Evolutionary conservation across 2,888 invertebrate genomes (phyloP).

Genomic region (Rhagonycha lutea): DNA sequence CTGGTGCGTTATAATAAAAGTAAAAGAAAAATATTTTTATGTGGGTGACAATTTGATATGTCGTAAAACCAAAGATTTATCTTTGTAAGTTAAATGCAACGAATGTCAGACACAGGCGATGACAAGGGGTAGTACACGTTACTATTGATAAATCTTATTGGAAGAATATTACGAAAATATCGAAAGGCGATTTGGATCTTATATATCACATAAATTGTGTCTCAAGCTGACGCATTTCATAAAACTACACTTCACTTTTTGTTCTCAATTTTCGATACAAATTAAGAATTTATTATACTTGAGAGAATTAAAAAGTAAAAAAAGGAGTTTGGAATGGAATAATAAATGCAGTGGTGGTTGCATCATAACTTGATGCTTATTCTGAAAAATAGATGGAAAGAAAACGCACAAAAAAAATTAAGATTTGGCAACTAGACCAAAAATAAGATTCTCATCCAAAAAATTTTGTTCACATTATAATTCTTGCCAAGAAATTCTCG

Average conservation of each 20-base stretch:
- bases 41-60: conserved; percentile 10
- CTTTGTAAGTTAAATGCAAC: conserved; percentile 8
- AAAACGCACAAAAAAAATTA: no score
- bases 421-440: no score
- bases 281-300: background rate
- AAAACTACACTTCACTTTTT: background rate
- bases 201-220: conserved; percentile 14
- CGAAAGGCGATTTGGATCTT: conserved; percentile 17
- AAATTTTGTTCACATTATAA: no score
- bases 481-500: no score
- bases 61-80: conserved; percentile 24
- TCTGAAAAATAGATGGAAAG: no score
- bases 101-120: conserved; percentile 18
- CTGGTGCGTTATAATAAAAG: background rate
- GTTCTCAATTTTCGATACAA: background rate
- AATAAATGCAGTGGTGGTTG: no score
- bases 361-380: no score
- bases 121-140: conserved; percentile 11
- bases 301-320: no score
- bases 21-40: conserved; percentile 5
- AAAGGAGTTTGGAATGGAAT: no score
- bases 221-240: conserved; percentile 14
- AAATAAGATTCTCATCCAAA: no score
- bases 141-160: conserved; percentile 18
- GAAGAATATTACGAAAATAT: conserved; percentile 18